Conservation (phyloP, 2,888 invertebrate species). For the Conus canariensis region DNA sequence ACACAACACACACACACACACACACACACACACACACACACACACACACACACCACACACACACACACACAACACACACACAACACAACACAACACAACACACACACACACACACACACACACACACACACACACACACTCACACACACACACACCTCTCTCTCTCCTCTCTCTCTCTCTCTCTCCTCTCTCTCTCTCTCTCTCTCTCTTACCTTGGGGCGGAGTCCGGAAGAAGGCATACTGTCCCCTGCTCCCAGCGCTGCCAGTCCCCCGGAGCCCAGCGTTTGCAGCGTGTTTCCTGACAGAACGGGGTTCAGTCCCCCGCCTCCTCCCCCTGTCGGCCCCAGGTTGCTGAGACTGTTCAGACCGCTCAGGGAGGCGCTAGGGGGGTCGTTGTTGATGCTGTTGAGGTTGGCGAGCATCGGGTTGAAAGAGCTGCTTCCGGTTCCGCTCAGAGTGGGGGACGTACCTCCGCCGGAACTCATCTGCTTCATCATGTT, state of each 20-base stretch:
- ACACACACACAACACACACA: neutral
- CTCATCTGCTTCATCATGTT: neutral
- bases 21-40: neutral
- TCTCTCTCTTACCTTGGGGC: neutral
- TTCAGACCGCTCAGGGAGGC: neutral
- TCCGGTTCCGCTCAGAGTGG: too few relatives aligned
- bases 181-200: neutral
- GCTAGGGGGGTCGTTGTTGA: neutral
- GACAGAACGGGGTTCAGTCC: neutral
- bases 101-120: neutral
- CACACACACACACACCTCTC: slow-evolving; percentile 1
- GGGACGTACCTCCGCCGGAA: neutral
- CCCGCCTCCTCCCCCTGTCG: neutral
- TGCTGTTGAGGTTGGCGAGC: neutral
- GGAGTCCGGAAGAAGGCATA: neutral
- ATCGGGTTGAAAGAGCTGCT: neutral
- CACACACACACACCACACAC: slow-evolving; percentile 18
- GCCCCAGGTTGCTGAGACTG: neutral
- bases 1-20: slow-evolving; percentile 1
- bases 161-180: neutral
- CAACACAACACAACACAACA: neutral
- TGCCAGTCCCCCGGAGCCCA: neutral
- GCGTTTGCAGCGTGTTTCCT: neutral
- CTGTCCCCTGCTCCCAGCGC: neutral
- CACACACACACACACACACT: neutral